Evolutionary conservation across 2,113 vertebrate species (phyloP).

Genomic region (Clarias magur): DNA sequence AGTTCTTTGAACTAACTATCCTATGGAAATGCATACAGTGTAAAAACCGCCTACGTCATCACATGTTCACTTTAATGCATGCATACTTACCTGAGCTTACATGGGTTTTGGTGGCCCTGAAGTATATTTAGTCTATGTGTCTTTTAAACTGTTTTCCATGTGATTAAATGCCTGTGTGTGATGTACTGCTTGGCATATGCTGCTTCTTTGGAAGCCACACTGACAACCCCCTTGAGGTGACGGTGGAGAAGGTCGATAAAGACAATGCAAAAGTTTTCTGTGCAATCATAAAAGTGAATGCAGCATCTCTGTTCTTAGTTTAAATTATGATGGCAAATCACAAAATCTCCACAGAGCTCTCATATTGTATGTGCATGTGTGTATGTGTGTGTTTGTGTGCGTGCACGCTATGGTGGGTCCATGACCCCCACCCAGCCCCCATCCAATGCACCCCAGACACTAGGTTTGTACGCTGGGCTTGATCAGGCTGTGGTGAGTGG

Average conservation of each 20-base stretch:
- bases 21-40: neutral
- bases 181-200: constrained; percentile 26
- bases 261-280: neutral
- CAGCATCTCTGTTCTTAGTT: constrained; percentile 24
- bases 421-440: constrained; percentile 41
- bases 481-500: constrained; percentile 45
- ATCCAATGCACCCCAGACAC: constrained; percentile 12
- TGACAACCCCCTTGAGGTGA: neutral
- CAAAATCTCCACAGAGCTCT: neutral
- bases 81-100: neutral
- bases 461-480: constrained; percentile 26
- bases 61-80: neutral
- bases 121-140: constrained; percentile 34
- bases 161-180: constrained; percentile 23
- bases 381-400: neutral
- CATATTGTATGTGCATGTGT: constrained; percentile 11
- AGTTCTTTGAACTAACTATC: neutral
- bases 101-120: neutral
- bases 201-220: neutral
- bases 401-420: neutral
- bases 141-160: neutral
- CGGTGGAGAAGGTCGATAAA: neutral
- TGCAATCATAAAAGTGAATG: neutral
- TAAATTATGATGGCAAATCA: neutral
- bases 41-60: neutral